Percentiles rank a stretch among this genome's conserved stretches.
Evolutionary conservation across 2,113 vertebrate species (phyloP).

Genomic region (Nothocercus julius): DNA sequence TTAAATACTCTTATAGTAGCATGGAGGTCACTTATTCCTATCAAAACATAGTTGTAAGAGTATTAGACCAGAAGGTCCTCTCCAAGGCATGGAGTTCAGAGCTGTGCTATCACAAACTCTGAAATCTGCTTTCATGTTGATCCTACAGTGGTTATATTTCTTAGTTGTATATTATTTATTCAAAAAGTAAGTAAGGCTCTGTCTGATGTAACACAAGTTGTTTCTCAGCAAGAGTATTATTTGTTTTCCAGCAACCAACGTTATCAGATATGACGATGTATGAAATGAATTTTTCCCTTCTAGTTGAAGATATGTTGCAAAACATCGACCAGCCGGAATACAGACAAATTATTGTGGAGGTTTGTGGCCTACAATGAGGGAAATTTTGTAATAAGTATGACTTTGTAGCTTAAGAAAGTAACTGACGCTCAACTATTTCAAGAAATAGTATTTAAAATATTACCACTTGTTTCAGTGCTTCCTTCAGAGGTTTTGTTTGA

Average conservation of each 20-base stretch:
- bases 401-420: neutral
- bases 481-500: neutral
- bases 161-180: neutral
- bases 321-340: slow-evolving; percentile 93
- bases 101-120: neutral
- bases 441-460: neutral
- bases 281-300: slow-evolving; percentile 98
- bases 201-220: neutral
- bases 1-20: neutral
- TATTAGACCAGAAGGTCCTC: neutral
- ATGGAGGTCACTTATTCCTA: neutral
- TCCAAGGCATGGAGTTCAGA: neutral
- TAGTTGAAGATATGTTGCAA: slow-evolving; percentile 96
- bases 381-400: neutral
- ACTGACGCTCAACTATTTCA: neutral
- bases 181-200: neutral
- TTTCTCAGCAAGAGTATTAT: neutral
- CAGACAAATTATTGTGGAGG: slow-evolving; percentile 96
- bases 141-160: neutral
- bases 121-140: neutral
- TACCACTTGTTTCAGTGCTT: neutral
- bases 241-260: slow-evolving; percentile 90
- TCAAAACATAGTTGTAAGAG: neutral
- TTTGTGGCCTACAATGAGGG: slow-evolving; percentile 53
- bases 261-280: slow-evolving; percentile 99